phyloP scores from a whole-genome alignment of 2,797 vertebrate genomes.

The Iguana delicatissima region DNA sequence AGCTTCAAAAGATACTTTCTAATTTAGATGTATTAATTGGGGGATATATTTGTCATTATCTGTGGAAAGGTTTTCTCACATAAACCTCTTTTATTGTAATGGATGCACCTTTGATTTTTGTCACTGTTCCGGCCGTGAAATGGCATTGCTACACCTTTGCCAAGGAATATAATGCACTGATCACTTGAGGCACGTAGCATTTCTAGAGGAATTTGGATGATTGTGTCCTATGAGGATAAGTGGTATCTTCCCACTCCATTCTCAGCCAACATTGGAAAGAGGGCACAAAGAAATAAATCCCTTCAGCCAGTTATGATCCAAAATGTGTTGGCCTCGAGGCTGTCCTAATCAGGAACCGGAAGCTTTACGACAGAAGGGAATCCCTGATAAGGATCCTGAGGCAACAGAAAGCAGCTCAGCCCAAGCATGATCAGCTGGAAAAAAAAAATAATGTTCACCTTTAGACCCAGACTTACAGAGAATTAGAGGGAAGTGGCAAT shows the following conservation, averaged over 20 bases:
- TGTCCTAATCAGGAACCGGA: neutral
- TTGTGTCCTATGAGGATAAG: neutral
- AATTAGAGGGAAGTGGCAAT: neutral
- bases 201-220: neutral
- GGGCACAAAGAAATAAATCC: neutral
- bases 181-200: neutral
- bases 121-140: too few relatives aligned
- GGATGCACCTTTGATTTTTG: too few relatives aligned
- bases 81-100: too few relatives aligned
- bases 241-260: neutral
- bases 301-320: neutral
- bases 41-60: too few relatives aligned
- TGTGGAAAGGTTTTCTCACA: too few relatives aligned
- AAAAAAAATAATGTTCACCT: neutral
- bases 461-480: neutral
- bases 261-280: neutral
- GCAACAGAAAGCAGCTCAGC: neutral
- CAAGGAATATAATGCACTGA: neutral
- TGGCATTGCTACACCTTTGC: neutral
- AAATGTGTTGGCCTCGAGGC: neutral
- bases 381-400: neutral
- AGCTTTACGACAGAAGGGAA: neutral
- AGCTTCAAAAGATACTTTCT: too few relatives aligned
- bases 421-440: neutral
- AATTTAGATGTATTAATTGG: too few relatives aligned